Evolutionary conservation across 2,797 vertebrate genomes (phyloP), one percentile per base, ranked within the genome.

Genomic region (Sebastes paucispinis): DNA sequence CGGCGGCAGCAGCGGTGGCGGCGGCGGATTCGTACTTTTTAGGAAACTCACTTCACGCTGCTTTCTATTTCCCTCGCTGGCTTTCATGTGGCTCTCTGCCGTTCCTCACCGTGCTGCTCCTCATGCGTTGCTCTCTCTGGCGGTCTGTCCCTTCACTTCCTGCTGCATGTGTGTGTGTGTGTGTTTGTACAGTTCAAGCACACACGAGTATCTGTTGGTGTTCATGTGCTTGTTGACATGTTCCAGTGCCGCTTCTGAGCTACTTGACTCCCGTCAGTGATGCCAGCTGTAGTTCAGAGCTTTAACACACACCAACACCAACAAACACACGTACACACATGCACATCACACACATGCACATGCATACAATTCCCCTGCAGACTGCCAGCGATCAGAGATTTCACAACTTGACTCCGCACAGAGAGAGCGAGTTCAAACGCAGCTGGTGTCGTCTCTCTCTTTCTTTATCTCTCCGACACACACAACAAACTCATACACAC

Each of bases 141-240:
- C 55, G 77, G 60, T 5, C 71, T 84, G 82, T 80, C 58, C 62
- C 59, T 29, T 57, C 4, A 31, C 58, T 63, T 63, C 32, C 69
- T 59, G 10, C 16, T 16, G 43, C 60, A 13, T 84, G 18, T 39
- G 36, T 39, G 36, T 36, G 34, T 36, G n/a, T 57, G 22, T 31
- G 39, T 71, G 31, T 78, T 57, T 12, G 5, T 54, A 1, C n/a
- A 55, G 8, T 43, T 55, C 5, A 73, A 43, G 47, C 69, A 62
- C 54, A 72, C 64, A 64, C 31, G 3, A 29, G 66, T 66, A 34
- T 75, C 39, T 68, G 58, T 82, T 39, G 58, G 58, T 75, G 75
- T 83, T 72, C 54, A 63, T 76, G 74, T 29, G 62, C 32, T 64
- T 74, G 75, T 77, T 76, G 83, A 81, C 55, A 43, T 36, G 69